A percentile compares a stretch with the other conserved stretches of the same genome.
Evolutionary conservation across 2,888 invertebrate genomes (phyloP).

Genomic region (Chymomyza caudatula): DNA sequence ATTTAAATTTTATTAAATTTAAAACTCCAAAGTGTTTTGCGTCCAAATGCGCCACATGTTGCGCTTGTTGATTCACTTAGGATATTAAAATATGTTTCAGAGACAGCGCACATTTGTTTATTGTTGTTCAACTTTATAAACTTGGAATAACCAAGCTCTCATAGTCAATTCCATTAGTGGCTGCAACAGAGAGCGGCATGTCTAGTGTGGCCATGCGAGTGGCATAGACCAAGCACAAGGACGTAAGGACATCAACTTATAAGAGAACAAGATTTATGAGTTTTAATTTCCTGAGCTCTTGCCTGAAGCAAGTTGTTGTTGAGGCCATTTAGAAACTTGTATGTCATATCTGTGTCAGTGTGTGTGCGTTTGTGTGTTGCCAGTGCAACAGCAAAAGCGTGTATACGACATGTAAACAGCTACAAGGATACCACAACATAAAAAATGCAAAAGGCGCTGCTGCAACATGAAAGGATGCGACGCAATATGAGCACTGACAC

Average conservation of each 20-base stretch:
- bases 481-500: slow-evolving; percentile 67
- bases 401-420: slow-evolving; percentile 25
- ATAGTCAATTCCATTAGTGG: background rate
- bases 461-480: slow-evolving; percentile 57
- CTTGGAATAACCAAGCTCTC: background rate
- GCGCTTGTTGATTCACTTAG: background rate
- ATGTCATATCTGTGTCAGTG: slow-evolving; percentile 24
- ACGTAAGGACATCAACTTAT: slow-evolving; percentile 30
- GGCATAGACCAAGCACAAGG: background rate
- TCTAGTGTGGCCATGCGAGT: background rate
- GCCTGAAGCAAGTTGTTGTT: slow-evolving; percentile 32
- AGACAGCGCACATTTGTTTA: background rate
- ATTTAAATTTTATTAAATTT: background rate
- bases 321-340: slow-evolving; percentile 35
- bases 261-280: slow-evolving; percentile 73
- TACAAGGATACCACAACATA: slow-evolving; percentile 11
- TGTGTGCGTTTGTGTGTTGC: too few relatives aligned
- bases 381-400: slow-evolving; percentile 6
- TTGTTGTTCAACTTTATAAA: background rate
- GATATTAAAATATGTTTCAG: background rate
- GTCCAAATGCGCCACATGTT: background rate
- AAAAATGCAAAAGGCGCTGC: slow-evolving; percentile 6
- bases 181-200: background rate
- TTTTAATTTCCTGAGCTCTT: slow-evolving; percentile 76
- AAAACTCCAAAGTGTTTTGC: background rate